Evolutionary conservation across 1,140 invertebrate species (phyloP), one percentile per base, ranked within the genome.

Genomic region (Frieseomelitta varia): DNA sequence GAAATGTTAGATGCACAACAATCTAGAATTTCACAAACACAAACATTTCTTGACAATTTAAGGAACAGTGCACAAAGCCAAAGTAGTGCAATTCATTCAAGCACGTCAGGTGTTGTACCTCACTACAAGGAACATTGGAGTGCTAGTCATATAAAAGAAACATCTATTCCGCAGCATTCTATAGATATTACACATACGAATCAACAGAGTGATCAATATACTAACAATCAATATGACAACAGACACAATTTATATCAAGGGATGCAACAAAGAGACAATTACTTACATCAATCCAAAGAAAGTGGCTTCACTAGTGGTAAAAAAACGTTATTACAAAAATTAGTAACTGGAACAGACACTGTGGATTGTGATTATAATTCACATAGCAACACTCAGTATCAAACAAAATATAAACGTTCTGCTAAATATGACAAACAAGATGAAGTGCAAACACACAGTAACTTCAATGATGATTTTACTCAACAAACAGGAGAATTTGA

Each of bases 111-210:
- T 47, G 55, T 80, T 47, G 55, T 80, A 17, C 51, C 68, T 39
- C 87, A 87, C 10, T 88, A 90, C 17, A 81, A 92, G 69, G 81
- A 92, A 78, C 81, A 87, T 4, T 88, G 87, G 88, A 88, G 81
- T 21, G 87, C 91, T 21, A 79, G 90, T 69, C 85, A 86, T 47
- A 77, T 47, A 27, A 88, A 73, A 24, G 86, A 87, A 24, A 53
- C 34, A 19, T 39, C 73, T 15, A 19, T 77, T 21, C 91, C 90
- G 4, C 84, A 88, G 1, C 55, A 79, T 14, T 27, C n/a, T 15
- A 11, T n/a, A 24, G 77, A 68, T 21, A 51, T 67, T 55, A 30
- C 72, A 55, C 15, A 76, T 51, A 77, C 4, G 14, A 56, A 15
- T 24, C 78, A 68, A 24, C 47, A 85, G 4, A 79, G 34, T 69